Conservation (phyloP, 2,888 invertebrate species). For the Scaeva pyrastri region DNA sequence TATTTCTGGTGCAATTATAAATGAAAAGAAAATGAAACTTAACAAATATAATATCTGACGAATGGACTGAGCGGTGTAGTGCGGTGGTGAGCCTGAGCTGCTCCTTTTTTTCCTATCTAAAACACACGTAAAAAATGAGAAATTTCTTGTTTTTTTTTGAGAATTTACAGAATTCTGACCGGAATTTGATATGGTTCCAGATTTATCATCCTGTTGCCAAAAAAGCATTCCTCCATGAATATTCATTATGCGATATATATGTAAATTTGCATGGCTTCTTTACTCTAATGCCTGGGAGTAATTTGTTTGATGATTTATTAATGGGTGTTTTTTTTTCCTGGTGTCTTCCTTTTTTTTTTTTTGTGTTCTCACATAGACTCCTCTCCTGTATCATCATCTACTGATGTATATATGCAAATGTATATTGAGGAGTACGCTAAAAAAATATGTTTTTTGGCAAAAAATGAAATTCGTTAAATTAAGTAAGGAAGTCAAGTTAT, state of each 20-base stretch:
- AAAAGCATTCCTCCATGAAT: conserved; percentile 71
- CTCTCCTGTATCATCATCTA: background rate
- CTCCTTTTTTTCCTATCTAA: background rate
- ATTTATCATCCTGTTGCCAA: conserved; percentile 73
- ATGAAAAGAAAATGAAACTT: conserved; percentile 32
- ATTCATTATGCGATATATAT: conserved; percentile 70
- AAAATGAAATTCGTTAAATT: conserved; percentile 38
- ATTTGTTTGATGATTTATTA: conserved; percentile 38
- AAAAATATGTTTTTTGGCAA: conserved; percentile 54
- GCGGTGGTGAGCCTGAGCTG: background rate
- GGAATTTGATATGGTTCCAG: conserved; percentile 74
- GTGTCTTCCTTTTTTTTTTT: background rate
- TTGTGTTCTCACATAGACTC: conserved; percentile 41
- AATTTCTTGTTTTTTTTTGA: conserved; percentile 22
- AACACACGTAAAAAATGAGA: conserved; percentile 12
- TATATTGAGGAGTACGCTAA: too few relatives aligned
- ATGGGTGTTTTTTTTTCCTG: conserved; percentile 22
- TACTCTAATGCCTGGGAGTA: conserved; percentile 59
- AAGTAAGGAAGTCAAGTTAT: conserved; percentile 49
- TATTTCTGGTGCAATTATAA: conserved; percentile 23
- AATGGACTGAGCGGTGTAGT: background rate
- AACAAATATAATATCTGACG: conserved; percentile 6
- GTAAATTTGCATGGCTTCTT: conserved; percentile 61
- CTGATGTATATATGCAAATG: too few relatives aligned
- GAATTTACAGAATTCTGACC: conserved; percentile 40